phyloP scores from a whole-genome alignment of 2,888 invertebrate genomes.

The Troides oblongomaculatus region DNA sequence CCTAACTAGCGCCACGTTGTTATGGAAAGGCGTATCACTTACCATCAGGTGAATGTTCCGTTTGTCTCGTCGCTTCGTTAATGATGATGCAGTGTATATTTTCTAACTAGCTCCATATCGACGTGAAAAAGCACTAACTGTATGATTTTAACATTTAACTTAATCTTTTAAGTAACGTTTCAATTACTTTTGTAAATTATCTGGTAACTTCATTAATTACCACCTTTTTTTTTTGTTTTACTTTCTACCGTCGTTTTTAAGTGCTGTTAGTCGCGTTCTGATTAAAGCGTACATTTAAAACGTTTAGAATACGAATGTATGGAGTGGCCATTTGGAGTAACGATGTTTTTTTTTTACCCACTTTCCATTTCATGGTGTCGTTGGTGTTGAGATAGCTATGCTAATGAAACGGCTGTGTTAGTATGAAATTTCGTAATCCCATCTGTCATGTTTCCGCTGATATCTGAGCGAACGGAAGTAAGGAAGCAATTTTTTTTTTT shows the following conservation, averaged over 20 bases:
- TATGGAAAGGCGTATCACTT: too few species aligned
- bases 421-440: too few species aligned
- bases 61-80: too few species aligned
- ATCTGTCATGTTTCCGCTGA: too few species aligned
- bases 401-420: neutral
- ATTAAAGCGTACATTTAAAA: slow-evolving; percentile 32
- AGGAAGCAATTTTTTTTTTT: too few species aligned
- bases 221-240: slow-evolving; percentile 29
- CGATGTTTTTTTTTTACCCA: slow-evolving; percentile 9
- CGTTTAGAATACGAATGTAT: slow-evolving; percentile 4
- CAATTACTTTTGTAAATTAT: neutral
- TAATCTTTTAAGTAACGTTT: neutral
- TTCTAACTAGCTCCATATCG: too few species aligned
- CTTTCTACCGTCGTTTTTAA: slow-evolving; percentile 45
- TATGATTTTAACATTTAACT: too few species aligned
- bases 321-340: neutral
- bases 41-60: too few species aligned
- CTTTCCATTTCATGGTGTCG: slow-evolving; percentile 25
- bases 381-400: slow-evolving; percentile 5
- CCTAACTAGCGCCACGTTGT: too few species aligned
- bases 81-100: too few species aligned
- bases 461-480: too few species aligned
- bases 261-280: slow-evolving; percentile 51
- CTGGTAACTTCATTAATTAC: neutral
- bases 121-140: too few species aligned